Evolutionary conservation across 2,888 invertebrate species (phyloP).

Genomic region (Plagodis pulveraria): DNA sequence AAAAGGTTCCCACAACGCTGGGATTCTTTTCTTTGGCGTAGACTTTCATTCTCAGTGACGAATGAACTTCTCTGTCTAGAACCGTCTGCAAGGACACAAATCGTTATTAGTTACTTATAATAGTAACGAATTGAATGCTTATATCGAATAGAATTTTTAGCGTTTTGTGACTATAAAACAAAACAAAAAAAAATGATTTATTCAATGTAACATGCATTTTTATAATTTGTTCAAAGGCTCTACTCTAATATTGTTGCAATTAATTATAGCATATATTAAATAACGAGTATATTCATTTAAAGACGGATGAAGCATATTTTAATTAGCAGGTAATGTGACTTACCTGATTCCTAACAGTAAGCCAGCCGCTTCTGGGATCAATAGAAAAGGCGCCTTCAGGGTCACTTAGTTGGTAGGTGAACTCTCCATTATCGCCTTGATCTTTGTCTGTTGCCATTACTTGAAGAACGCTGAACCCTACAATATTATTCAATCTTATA

Average conservation of each 20-base stretch:
- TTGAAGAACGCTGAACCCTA: constrained; percentile 81
- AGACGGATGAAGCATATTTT: too few relatives aligned
- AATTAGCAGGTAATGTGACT: background rate
- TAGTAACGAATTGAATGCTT: background rate
- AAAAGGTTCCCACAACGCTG: constrained; percentile 85
- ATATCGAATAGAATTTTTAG: background rate
- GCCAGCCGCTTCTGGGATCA: constrained; percentile 92
- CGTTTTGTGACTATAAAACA: background rate
- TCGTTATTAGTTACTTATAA: too few relatives aligned
- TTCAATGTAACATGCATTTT: too few relatives aligned
- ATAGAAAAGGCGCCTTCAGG: constrained; percentile 91
- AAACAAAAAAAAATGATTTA: too few relatives aligned
- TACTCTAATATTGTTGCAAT: too few relatives aligned
- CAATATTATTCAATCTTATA: background rate
- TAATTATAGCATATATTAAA: too few relatives aligned
- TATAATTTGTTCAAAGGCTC: too few relatives aligned
- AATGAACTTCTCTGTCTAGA: constrained; percentile 91
- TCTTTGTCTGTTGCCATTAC: constrained; percentile 92
- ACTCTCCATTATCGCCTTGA: constrained; percentile 94
- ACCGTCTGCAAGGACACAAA: constrained; percentile 80
- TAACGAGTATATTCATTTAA: too few relatives aligned
- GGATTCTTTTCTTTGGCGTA: constrained; percentile 91
- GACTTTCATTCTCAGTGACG: constrained; percentile 90
- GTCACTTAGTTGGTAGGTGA: constrained; percentile 91
- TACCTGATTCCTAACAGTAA: constrained; percentile 90